Evolutionary conservation across 2,888 invertebrate genomes (phyloP).

Genomic region (Agonum fuliginosum): DNA sequence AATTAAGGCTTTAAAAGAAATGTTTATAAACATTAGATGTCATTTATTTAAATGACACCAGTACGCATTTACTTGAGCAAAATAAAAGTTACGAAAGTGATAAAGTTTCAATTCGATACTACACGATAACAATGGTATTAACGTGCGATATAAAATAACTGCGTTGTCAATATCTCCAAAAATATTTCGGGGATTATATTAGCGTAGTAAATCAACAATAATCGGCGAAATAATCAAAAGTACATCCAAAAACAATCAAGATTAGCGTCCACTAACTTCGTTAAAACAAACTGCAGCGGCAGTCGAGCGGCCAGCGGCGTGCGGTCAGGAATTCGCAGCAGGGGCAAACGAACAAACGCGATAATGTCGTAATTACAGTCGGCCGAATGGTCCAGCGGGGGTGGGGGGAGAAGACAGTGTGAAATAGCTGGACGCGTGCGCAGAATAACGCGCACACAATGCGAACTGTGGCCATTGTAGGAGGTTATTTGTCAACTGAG

Average conservation of each 20-base stretch:
- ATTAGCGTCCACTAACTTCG: conserved; percentile 28
- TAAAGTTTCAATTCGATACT: too few relatives aligned
- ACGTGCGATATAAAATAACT: not conserved
- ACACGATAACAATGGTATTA: too few relatives aligned
- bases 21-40: too few relatives aligned
- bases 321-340: conserved; percentile 22
- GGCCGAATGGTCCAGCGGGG: not conserved
- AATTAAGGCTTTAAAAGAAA: too few relatives aligned
- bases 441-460: conserved; percentile 37
- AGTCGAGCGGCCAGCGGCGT: conserved; percentile 4
- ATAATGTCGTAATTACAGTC: conserved; percentile 57
- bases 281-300: conserved; percentile 39
- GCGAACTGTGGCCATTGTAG: conserved; percentile 54
- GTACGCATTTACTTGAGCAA: too few relatives aligned
- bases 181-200: not conserved
- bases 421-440: conserved; percentile 10
- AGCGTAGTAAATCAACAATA: not conserved
- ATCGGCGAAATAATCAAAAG: conserved; percentile 18
- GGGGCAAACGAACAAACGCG: conserved; percentile 45
- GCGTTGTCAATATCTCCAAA: not conserved
- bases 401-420: conserved; percentile 3
- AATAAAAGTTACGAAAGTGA: too few relatives aligned
- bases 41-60: too few relatives aligned
- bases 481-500: conserved; percentile 59
- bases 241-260: conserved; percentile 29